Base-by-base conservation (phyloP, 53 echinoderm and acorn worm species). In the Henricia sp. region DNA sequence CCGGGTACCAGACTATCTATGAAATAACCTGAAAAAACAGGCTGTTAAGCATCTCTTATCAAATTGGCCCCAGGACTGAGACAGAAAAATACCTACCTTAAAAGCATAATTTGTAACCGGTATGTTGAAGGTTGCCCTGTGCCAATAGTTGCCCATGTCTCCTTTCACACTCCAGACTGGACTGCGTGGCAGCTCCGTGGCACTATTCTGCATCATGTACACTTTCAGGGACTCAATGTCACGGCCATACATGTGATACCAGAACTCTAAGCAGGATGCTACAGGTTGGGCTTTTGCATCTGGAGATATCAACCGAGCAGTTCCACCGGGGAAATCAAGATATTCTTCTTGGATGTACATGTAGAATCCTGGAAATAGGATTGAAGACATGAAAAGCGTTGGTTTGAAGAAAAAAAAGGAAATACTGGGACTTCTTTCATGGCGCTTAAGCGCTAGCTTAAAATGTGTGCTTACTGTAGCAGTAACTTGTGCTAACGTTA, bases 181-280 rank as follows among this genome's bases (percentile, higher is more conserved):
- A 17, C 55, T 40, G 19, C 23, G 35, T 11, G 91, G 84, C 29
- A 92, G 54, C 2, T 85, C 54, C 39, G 84, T 46, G 2, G 44
- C 70, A 17, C 57, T 55, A 19, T 73, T 68, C 23, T 56, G 53
- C 37, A 86, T 88, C 46, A 95, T 67, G 69, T 89, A 95, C 25
- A 95, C 96, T 29, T 48, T 89, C 33, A 95, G 87, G 13, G 72
- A 59, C 68, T 95, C 96, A 11, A 89, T 73, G 50, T 91, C 93
- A 20, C 69, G 50, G 4, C 96, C 96, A 35, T 89, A 93, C 93
- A 95, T 91, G 65, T 93, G 93, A 37, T 89, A 95, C 91, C 93
- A 95, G 68, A 95, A 95, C 64, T 89, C 96, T 16, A 95, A 34
- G 70, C 96, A 95, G 1, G 93, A 95, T 1, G 57, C 16, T 12